Base-by-base conservation (phyloP, 2,888 invertebrate genomes). In the Nomada flava region DNA sequence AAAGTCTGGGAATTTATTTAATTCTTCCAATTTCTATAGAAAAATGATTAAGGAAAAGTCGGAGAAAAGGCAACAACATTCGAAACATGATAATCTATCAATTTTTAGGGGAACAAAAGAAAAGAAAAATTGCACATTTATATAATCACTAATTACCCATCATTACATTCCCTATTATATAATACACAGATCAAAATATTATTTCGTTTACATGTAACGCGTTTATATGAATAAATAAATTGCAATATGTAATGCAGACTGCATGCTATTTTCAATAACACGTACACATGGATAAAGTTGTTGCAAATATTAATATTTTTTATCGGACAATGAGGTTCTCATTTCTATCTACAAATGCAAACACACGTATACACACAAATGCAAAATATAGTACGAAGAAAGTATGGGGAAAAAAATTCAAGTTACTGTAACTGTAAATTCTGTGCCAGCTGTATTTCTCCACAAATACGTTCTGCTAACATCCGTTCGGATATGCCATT, bases 1-100 rank as follows among this genome's bases (percentile, higher is more conserved):
- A 94, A 99, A 99, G 94, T 99, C 99, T 88, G 99, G 98, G 95
- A 98, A 99, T 94, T 98, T 98, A 94, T 99, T 99, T 90, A 99
- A 95, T 95, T 99, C 98, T 95, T 99, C 99, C 95, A 99, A 95
- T 98, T 98, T 99, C 98, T 99, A 95, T 95, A 95, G 95, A 95
- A 95, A 94, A 89, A 1, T 52, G 4, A 29, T 71, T 82, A 83
- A 82, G 83, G 65, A 82, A 76, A 82, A 36, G 4, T 47, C 23
- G 9, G 5, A 44, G 9, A 10, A 57, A 26, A 2, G 11, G 26
- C 11, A 20, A 5, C 2, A 10, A 10, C 15, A 23, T 42, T n/a
- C 20, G 5, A 26, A n/a, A 47, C 4, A 52, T n/a, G 1, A 70
- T 44, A 65, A 13, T 3, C n/a, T 13, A 13, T 0, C 15, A 23